Evolutionary conservation across 1,140 invertebrate genomes (phyloP).

Genomic region (Grapholita molesta): DNA sequence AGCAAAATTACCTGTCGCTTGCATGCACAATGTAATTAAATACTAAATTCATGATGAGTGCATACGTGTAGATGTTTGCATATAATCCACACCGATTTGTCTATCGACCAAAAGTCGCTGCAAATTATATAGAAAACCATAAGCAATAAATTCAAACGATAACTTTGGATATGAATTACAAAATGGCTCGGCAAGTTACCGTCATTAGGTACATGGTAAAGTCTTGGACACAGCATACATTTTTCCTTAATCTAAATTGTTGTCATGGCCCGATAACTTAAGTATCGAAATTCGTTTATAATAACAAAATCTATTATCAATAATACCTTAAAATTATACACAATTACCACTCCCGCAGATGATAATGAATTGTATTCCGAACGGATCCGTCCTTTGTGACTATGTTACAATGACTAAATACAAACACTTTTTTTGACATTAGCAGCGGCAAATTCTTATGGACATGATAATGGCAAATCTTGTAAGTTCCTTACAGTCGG

Average conservation of each 20-base stretch:
- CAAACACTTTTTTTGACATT: constrained; percentile 23
- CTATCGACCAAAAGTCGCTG: too few relatives aligned
- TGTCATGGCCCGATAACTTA: constrained; percentile 71
- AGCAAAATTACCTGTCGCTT: not conserved
- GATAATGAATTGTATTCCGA: constrained; percentile 60
- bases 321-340: constrained; percentile 58
- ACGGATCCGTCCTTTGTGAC: constrained; percentile 56
- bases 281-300: constrained; percentile 59
- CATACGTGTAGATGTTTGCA: not conserved
- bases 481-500: constrained; percentile 29
- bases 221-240: constrained; percentile 46
- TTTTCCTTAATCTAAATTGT: constrained; percentile 46
- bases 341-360: constrained; percentile 67
- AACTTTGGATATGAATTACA: constrained; percentile 16
- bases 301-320: constrained; percentile 59
- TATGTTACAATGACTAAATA: constrained; percentile 52
- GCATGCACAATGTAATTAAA: not conserved
- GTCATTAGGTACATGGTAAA: constrained; percentile 22
- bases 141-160: not conserved
- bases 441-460: not conserved
- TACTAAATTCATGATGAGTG: constrained; percentile 16
- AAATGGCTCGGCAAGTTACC: not conserved
- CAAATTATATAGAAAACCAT: not conserved
- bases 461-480: constrained; percentile 16
- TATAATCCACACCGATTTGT: too few relatives aligned